A percentile compares a stretch with the other conserved stretches of the same genome.
phyloP scores from a whole-genome alignment of 2,797 vertebrate genomes.

The Pangasius mekongensis region DNA sequence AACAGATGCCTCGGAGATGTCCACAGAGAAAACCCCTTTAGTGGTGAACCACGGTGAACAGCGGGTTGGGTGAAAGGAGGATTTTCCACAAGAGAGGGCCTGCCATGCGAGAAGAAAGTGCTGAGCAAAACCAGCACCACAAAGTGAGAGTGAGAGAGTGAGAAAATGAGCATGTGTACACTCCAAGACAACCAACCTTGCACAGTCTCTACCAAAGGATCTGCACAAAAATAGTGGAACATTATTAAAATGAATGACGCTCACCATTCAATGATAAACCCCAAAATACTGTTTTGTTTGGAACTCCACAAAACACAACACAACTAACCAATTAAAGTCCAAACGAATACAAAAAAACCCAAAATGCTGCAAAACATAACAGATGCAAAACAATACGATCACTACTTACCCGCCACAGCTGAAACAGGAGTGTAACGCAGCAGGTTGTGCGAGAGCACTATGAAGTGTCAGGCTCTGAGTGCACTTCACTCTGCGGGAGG shows the following conservation, averaged over 20 bases:
- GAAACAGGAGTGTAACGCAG: conserved; percentile 11
- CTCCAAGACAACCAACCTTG: not conserved
- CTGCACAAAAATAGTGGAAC: not conserved
- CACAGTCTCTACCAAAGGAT: not conserved
- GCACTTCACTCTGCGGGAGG: conserved; percentile 54
- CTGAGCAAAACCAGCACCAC: not conserved
- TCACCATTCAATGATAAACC: not conserved
- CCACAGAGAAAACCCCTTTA: conserved; percentile 36
- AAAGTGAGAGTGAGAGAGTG: not conserved
- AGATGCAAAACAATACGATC: not conserved
- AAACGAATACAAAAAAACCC: not conserved
- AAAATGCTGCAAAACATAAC: not conserved
- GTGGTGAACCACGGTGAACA: conserved; percentile 40
- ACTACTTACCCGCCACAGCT: conserved; percentile 40
- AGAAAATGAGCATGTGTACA: not conserved
- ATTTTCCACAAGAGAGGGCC: conserved; percentile 31
- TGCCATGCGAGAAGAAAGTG: conserved; percentile 9
- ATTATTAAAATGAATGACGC: not conserved
- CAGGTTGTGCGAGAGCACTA: conserved; percentile 16
- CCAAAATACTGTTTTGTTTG: not conserved
- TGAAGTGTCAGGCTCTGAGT: conserved; percentile 42
- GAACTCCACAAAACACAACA: not conserved
- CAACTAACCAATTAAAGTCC: not conserved
- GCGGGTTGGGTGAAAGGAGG: conserved; percentile 31
- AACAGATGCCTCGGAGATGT: conserved; percentile 21